Base-by-base conservation (phyloP, 2,113 vertebrate species). In the Bubo scandiacus region DNA sequence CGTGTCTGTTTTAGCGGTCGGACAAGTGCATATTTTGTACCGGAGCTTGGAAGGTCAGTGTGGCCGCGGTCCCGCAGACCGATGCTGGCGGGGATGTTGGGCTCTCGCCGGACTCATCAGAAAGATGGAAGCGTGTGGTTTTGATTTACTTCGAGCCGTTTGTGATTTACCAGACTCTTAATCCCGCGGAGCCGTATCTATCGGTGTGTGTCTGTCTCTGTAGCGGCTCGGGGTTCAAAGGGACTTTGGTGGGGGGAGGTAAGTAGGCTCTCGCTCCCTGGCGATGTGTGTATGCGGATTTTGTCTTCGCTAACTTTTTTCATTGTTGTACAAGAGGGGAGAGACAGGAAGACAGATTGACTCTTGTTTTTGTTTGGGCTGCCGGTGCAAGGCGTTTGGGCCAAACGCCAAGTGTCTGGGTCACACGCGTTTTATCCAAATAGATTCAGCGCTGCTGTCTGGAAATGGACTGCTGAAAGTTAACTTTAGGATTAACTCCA, bases 401-500 rank as follows among this genome's bases (percentile, higher is more conserved):
- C 98, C 96, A 95, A 92, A 96, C 98, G 98, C 98, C 99, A 99
- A 98, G 98, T 98, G 98, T 99, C 99, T 99, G 98, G 99, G 98
- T 98, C 99, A 99, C 98, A 98, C 98, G 97, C 98, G 98, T 98
- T 98, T 98, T 98, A 98, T 98, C 99, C 98, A 99, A 99, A 98
- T 98, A 98, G 98, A 99, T 98, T 98, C 98, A 98, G 98, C 98
- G 97, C 98, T 98, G 98, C 98, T 98, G 98, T 98, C 98, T 99
- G 98, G 97, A 98, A 98, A 96, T 91, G 97, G 95, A 97, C 97
- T 98, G 98, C 97, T 96, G 97, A 97, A 98, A 98, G 98, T 98
- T 98, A 97, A 98, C 97, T 98, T 98, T 97, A 97, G 97, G 97
- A 98, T 98, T 97, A 97, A 94, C 97, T 97, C 97, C 96, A 96